Evolutionary conservation across 2,797 vertebrate genomes (phyloP).

Genomic region (Parambassis ranga): DNA sequence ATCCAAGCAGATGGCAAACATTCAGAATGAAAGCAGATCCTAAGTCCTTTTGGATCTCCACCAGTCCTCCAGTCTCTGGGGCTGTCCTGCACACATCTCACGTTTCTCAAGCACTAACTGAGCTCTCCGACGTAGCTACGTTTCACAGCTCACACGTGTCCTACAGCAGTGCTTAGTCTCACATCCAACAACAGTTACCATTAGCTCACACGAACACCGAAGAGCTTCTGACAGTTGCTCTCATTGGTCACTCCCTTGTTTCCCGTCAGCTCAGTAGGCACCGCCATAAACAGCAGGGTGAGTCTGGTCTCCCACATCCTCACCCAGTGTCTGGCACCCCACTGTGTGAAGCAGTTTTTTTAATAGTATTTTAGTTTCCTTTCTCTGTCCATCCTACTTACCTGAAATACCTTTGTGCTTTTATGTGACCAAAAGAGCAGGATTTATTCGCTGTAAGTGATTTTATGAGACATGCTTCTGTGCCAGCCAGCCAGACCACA

Average conservation of each 20-base stretch:
- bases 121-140: constrained; percentile 18
- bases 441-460: constrained; percentile 69
- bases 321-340: background rate
- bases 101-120: constrained; percentile 48
- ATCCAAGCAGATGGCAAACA: constrained; percentile 76
- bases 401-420: constrained; percentile 49
- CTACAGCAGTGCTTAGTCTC: constrained; percentile 3
- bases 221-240: constrained; percentile 36
- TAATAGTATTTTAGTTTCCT: constrained; percentile 28
- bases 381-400: constrained; percentile 5
- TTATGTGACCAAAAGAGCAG: constrained; percentile 51
- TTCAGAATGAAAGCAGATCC: constrained; percentile 79
- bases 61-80: constrained; percentile 64
- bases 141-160: constrained; percentile 1
- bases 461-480: constrained; percentile 66
- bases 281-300: constrained; percentile 28
- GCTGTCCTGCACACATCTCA: constrained; percentile 55
- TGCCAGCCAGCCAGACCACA: constrained; percentile 60
- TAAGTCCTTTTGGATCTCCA: constrained; percentile 70
- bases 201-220: background rate
- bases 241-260: constrained; percentile 14
- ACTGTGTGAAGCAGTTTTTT: constrained; percentile 14
- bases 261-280: constrained; percentile 32
- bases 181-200: background rate
- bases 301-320: constrained; percentile 15